Conservation (phyloP, 2,113 vertebrate species). For the Diadophis punctatus region DNA sequence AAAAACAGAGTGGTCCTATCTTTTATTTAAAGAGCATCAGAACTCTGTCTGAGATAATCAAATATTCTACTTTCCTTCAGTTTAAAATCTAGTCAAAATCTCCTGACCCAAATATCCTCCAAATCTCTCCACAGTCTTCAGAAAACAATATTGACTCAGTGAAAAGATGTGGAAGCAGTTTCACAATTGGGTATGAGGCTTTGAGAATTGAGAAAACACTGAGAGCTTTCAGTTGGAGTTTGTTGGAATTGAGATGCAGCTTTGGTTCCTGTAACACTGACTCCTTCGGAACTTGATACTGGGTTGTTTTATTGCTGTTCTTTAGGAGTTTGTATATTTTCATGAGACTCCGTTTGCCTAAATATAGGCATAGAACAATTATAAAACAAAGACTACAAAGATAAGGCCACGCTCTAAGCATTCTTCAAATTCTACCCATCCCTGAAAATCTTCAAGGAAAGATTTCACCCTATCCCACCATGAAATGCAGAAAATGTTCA, state of each 20-base stretch:
- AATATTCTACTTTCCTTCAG: neutral
- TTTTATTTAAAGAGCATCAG: neutral
- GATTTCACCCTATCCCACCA: neutral
- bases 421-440: neutral
- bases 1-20: neutral
- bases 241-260: neutral
- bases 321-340: neutral
- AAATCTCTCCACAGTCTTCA: neutral
- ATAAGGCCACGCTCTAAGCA: neutral
- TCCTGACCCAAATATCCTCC: neutral
- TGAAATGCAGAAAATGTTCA: neutral
- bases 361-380: neutral
- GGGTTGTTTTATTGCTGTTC: neutral
- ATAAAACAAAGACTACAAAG: neutral
- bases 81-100: neutral
- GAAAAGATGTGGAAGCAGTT: neutral
- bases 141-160: neutral
- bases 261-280: neutral
- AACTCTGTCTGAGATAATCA: neutral
- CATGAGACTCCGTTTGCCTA: neutral
- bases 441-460: neutral
- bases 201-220: neutral
- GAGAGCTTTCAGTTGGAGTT: neutral
- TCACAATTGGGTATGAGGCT: neutral
- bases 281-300: neutral